Evolutionary conservation across 2,888 invertebrate species (phyloP).

Genomic region (Rotaria magnacalcarata): DNA sequence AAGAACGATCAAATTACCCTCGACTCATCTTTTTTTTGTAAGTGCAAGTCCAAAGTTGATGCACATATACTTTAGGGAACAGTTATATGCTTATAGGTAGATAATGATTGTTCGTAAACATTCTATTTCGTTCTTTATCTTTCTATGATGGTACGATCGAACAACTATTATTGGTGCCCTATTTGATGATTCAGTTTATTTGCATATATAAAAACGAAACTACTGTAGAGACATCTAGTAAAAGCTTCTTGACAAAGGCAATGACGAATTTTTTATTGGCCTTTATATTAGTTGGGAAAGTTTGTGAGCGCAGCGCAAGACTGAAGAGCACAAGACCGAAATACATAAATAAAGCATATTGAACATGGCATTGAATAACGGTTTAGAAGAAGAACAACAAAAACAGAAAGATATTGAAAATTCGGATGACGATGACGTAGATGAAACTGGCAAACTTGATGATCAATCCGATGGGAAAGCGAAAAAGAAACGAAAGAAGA

Average conservation of each 20-base stretch:
- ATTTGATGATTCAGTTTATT: too few species aligned
- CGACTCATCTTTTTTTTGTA: neutral
- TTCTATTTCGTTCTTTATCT: neutral
- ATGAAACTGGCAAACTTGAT: neutral
- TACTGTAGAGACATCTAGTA: neutral
- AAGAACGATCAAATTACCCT: neutral
- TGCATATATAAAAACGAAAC: neutral
- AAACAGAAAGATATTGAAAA: neutral
- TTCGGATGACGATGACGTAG: slow-evolving; percentile 35
- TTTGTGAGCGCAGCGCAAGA: neutral
- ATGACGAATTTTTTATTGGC: too few species aligned
- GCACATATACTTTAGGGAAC: neutral
- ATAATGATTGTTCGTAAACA: neutral
- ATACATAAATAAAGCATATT: neutral
- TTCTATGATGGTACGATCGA: too few species aligned
- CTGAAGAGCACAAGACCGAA: neutral
- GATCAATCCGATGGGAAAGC: neutral
- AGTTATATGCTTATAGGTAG: neutral
- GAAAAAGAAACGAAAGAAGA: slow-evolving; percentile 44
- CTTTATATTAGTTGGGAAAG: too few species aligned
- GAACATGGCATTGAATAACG: neutral
- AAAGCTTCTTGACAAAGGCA: neutral
- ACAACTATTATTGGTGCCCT: too few species aligned
- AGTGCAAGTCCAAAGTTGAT: too few species aligned
- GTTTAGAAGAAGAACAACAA: neutral